phyloP scores from a whole-genome alignment of 2,113 vertebrate genomes.

The Crotalus horridus region DNA sequence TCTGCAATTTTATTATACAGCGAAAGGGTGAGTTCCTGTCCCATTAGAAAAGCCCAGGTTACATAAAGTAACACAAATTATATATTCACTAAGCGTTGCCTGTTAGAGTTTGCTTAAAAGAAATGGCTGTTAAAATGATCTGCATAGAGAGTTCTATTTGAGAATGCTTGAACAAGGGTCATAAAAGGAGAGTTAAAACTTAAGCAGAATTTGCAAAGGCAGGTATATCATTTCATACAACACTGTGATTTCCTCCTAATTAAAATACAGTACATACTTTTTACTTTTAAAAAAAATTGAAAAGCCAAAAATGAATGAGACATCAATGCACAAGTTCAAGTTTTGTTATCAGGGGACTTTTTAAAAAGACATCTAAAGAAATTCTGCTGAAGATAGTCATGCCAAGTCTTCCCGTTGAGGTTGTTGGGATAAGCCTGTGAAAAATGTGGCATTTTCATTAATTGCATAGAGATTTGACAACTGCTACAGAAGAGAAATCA shows the following conservation, averaged over 20 bases:
- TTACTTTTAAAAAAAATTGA: neutral
- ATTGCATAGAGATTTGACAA: neutral
- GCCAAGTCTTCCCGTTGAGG: neutral
- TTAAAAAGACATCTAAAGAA: neutral
- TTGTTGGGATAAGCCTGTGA: neutral
- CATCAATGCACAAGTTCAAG: neutral
- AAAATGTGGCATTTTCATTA: neutral
- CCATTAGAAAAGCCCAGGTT: conserved; percentile 21
- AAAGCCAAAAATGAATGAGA: neutral
- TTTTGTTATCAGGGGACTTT: neutral
- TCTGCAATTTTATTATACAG: conserved; percentile 78
- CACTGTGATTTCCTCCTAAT: neutral
- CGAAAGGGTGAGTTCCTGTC: conserved; percentile 72
- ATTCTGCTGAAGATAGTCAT: neutral
- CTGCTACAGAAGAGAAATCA: neutral
- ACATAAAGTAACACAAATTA: neutral
- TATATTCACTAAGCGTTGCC: neutral
- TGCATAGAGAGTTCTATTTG: neutral
- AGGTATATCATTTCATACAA: neutral
- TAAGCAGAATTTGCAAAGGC: neutral
- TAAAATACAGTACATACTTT: neutral
- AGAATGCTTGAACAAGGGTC: neutral
- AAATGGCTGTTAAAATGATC: neutral
- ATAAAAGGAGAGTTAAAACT: neutral
- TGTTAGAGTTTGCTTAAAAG: neutral